A percentile compares a stretch with the other conserved stretches of the same genome.
These are phyloP conservation scores for Xenopus borealis DNA, from an alignment of 2,113 vertebrate species.

Conservation along the genomic window DNA sequence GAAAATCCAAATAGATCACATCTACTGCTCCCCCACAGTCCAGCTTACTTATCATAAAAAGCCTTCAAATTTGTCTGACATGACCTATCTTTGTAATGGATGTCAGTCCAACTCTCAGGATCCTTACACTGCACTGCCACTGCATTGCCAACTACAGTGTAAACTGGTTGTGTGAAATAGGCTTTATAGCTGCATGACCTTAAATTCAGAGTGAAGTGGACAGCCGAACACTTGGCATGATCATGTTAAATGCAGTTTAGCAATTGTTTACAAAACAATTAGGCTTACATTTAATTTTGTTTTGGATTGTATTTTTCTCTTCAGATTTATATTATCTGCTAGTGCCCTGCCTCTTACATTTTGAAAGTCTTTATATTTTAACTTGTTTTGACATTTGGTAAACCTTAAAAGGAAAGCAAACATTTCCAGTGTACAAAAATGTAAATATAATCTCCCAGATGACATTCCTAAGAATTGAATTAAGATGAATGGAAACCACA, in stretches of 20 bases:
- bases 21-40: no score
- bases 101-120: no score
- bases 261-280: slow-evolving; percentile 33
- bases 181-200: not conserved
- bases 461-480: slow-evolving; percentile 63
- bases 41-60: no score
- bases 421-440: slow-evolving; percentile 63
- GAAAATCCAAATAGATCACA: no score
- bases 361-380: slow-evolving; percentile 66
- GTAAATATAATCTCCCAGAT: slow-evolving; percentile 68
- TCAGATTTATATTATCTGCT: slow-evolving; percentile 54
- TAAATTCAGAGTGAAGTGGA: not conserved
- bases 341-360: slow-evolving; percentile 45
- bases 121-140: no score
- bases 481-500: slow-evolving; percentile 69
- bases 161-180: no score
- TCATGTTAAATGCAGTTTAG: slow-evolving; percentile 4
- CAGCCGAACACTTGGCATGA: not conserved
- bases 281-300: slow-evolving; percentile 28
- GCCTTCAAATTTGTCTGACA: no score
- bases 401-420: slow-evolving; percentile 68
- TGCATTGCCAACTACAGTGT: no score
- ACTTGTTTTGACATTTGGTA: slow-evolving; percentile 73
- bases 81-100: no score
- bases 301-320: slow-evolving; percentile 36